Base-by-base conservation (phyloP, 2,113 vertebrate genomes). In the Colius striatus region DNA sequence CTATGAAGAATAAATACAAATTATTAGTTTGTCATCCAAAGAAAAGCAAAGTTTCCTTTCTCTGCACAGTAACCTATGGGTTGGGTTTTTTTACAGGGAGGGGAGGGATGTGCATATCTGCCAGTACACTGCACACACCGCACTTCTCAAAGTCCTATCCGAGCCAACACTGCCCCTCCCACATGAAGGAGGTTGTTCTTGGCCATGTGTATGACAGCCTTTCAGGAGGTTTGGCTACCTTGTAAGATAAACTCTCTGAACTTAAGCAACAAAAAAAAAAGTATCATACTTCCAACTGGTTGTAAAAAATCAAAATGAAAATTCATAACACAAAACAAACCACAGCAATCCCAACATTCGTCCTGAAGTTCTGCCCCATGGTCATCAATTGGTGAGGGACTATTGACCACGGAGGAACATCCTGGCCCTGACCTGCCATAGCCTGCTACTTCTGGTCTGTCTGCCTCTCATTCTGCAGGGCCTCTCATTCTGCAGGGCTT, bases 111-210 rank as follows among this genome's bases (percentile, higher is more conserved):
- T 11, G 15, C 0, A 0, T 27, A 47, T 13, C n/a, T 77, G 41
- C 22, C 54, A 38, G 29, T 9, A 11, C 8, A 2, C 51, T 51
- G 66, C 74, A 41, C 62, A 50, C 41, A 16, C 30, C 0, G 2
- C 18, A 30, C 30, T 30, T 76, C 27, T 66, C 7, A 8, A 66
- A 58, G 25, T 23, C 48, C 53, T 1, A 1, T 10, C 58, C 16
- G 16, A 65, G 47, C 53, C 60, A 20, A 1, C 1, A 0, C 74
- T 9, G 29, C 41, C 14, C 29, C 29, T 76, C 21, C 48, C 55
- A 9, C 1, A 0, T 10, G 34, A 32, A 53, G 84, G 34, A 41
- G 41, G 34, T 41, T 6, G 1, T 70, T 72, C 48, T 32, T 29
- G 43, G 55, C 55, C 16, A 2, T 4, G 11, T 11, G 23, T 25